Base-by-base conservation (phyloP, 2,113 vertebrate species). In the Plecturocebus donacophilus region DNA sequence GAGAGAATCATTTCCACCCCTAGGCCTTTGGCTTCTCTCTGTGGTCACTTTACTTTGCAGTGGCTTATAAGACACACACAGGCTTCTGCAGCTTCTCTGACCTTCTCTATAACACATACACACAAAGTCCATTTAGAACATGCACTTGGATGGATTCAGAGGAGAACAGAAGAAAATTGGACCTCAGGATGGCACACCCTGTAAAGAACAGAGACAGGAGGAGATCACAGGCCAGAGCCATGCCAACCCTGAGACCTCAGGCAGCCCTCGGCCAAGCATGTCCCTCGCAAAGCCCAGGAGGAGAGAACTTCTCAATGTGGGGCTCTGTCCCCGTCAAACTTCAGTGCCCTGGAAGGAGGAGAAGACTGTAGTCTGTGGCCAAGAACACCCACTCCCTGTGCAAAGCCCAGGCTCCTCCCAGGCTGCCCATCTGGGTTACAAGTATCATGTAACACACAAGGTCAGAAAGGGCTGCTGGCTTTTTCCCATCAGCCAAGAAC, bases 361-460 rank as follows among this genome's bases (percentile, higher is more conserved):
- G 11, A 86, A 93, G 27, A 32, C 9, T n/a, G 27, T 10, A 3
- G 45, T 14, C 66, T 20, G 8, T 8, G 1, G 56, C 19, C 80
- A 45, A 77, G 76, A 96, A 27, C 71, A 52, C 58, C 52, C 13
- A 32, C 47, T 82, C 76, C 56, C 80, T 23, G 35, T 2, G 38
- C 77, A 23, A 49, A 95, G 61, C 47, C n/a, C 40, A 38, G 52
- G 54, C 82, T 82, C 86, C 93, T 70, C 90, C 75, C 8, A 13
- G 49, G 45, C 79, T 2, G 1, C 40, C 56, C 6, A 12, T 80
- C 93, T 82, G 81, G 96, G 75, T 90, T 92, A 75, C 84, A 70
- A 87, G 96, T 92, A 90, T 95, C 97, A 87, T 8, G 1, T 91
- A 94, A 76, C 96, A 96, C 64, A 64, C 95, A 87, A 97, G 90